phyloP scores from a whole-genome alignment of 2,888 invertebrate species.

The Ormyrus nitidulus region DNA sequence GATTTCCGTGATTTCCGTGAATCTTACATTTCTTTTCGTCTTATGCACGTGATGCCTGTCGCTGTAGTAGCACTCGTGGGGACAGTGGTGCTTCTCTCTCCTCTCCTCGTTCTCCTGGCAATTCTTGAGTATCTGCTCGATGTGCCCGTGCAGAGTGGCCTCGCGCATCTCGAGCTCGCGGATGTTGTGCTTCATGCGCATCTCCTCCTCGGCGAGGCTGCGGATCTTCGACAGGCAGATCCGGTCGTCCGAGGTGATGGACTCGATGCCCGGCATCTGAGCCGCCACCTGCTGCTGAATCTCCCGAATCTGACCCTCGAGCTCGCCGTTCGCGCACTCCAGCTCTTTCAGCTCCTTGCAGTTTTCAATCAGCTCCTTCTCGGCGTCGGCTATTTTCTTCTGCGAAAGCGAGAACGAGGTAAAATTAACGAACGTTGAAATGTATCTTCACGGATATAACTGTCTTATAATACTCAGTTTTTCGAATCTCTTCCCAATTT shows the following conservation, averaged over 20 bases:
- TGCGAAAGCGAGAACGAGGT: constrained; percentile 46
- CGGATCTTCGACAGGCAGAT: constrained; percentile 66
- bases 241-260: constrained; percentile 68
- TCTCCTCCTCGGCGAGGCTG: constrained; percentile 66
- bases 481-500: no score
- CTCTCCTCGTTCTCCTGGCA: not conserved
- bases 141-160: constrained; percentile 62
- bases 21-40: not conserved
- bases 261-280: constrained; percentile 59
- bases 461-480: no score
- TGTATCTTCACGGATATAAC: not conserved
- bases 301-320: constrained; percentile 59
- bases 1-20: no score
- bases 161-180: constrained; percentile 67
- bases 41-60: constrained; percentile 42
- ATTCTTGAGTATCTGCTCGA: constrained; percentile 61
- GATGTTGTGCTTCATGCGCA: constrained; percentile 65
- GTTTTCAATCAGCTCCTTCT: constrained; percentile 67
- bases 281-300: constrained; percentile 61
- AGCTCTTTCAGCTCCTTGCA: constrained; percentile 68
- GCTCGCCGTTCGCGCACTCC: constrained; percentile 64
- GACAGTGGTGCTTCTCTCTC: constrained; percentile 34
- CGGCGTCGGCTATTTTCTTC: constrained; percentile 70
- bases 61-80: not conserved
- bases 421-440: not conserved